phyloP scores from a whole-genome alignment of 2,797 vertebrate genomes.

The Xenops minutus region DNA sequence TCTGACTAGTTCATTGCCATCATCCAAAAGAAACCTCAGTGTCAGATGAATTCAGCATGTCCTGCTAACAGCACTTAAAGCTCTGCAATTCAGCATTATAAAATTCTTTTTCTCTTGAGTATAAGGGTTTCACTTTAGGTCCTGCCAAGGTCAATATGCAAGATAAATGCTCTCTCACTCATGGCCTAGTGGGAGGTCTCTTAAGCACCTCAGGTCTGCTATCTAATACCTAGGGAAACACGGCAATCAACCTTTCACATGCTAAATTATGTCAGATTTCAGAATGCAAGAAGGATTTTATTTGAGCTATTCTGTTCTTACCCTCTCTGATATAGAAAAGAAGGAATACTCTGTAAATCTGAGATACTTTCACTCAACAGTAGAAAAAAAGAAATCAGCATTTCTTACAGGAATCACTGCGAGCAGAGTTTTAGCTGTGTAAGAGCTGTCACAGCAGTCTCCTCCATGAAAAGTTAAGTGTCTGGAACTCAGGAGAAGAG shows the following conservation, averaged over 20 bases:
- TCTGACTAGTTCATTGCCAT: not conserved
- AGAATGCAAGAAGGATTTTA: not conserved
- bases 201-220: not conserved
- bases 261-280: not conserved
- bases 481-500: not conserved
- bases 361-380: not conserved
- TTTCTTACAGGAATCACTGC: not conserved
- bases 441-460: not conserved
- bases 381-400: not conserved
- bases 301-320: not conserved
- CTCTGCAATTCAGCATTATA: not conserved
- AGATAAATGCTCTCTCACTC: not conserved
- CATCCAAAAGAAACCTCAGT: not conserved
- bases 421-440: not conserved
- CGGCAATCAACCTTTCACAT: not conserved
- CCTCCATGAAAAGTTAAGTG: not conserved
- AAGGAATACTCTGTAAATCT: not conserved
- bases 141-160: not conserved
- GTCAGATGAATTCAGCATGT: not conserved
- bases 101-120: not conserved
- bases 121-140: not conserved
- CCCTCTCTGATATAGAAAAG: not conserved
- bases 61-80: not conserved
- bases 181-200: not conserved
- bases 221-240: not conserved